These are phyloP conservation scores for Phyllostomus hastatus DNA, from an alignment of 2,113 vertebrate species.

Conservation along the genomic window DNA sequence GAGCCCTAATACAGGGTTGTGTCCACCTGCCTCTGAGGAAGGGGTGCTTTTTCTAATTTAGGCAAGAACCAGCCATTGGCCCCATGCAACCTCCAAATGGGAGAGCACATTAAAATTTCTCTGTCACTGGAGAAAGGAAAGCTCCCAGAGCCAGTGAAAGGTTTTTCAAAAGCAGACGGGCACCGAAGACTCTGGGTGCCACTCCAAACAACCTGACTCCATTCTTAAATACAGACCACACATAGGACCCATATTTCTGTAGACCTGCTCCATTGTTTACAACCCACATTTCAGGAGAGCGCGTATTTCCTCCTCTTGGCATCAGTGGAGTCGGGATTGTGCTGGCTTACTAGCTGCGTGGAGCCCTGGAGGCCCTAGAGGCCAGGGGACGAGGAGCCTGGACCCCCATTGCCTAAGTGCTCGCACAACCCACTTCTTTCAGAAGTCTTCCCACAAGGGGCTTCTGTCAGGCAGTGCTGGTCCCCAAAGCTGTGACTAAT, in stretches of 20 bases:
- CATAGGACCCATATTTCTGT: neutral
- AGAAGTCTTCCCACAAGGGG: neutral
- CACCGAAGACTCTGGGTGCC: neutral
- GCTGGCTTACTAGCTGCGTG: neutral
- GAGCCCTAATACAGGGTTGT: neutral
- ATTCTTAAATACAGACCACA: neutral
- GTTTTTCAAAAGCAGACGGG: neutral
- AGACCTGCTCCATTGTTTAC: neutral
- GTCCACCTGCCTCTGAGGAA: neutral
- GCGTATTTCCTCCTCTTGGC: neutral
- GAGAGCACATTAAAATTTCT: too few species aligned
- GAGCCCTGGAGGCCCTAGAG: neutral
- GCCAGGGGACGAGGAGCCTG: neutral
- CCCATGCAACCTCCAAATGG: neutral
- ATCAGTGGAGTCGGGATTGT: neutral
- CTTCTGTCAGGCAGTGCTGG: neutral
- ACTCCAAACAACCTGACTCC: neutral
- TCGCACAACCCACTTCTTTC: neutral
- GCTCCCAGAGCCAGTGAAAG: neutral
- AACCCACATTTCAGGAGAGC: neutral
- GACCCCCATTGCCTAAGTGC: neutral
- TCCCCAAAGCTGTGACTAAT: neutral
- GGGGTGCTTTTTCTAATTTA: neutral
- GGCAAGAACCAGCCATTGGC: neutral
- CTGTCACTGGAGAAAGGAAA: neutral